These are phyloP conservation scores for Caenorhabditis becei DNA, from an alignment of 2,888 invertebrate species.

Conservation along the genomic window DNA sequence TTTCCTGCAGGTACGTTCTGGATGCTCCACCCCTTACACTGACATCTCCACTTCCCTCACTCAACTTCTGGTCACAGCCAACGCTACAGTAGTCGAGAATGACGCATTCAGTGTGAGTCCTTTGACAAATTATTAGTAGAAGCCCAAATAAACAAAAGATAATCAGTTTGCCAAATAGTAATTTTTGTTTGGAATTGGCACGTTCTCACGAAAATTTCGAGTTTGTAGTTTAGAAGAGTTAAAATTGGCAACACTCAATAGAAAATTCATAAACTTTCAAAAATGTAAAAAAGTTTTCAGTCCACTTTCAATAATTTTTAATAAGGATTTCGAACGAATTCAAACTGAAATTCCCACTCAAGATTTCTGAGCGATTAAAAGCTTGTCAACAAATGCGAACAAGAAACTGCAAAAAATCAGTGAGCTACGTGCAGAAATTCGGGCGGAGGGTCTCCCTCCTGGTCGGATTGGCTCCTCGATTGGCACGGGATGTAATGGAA, in stretches of 20 bases:
- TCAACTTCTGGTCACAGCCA: constrained; percentile 5
- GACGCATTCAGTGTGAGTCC: constrained; percentile 60
- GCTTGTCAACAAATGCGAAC: neutral
- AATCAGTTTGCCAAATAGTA: constrained; percentile 1
- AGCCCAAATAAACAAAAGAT: constrained; percentile 22
- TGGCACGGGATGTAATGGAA: constrained; percentile 8
- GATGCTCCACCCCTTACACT: constrained; percentile 13
- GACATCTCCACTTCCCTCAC: constrained; percentile 5
- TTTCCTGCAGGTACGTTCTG: constrained; percentile 22
- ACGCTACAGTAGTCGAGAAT: constrained; percentile 24
- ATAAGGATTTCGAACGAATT: no score
- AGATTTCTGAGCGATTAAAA: no score
- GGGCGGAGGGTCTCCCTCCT: neutral
- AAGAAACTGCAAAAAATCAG: neutral
- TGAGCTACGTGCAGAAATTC: neutral
- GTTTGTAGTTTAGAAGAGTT: no score
- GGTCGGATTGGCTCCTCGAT: neutral
- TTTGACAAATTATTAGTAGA: neutral
- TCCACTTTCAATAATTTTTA: no score
- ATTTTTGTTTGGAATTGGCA: neutral
- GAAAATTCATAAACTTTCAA: neutral
- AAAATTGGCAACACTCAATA: no score
- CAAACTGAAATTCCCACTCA: no score
- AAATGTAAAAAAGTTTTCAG: no score
- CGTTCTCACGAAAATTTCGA: neutral